Evolutionary conservation across 2,888 invertebrate genomes (phyloP), one percentile per base, ranked within the genome.

Genomic region (Conomelus anceps): DNA sequence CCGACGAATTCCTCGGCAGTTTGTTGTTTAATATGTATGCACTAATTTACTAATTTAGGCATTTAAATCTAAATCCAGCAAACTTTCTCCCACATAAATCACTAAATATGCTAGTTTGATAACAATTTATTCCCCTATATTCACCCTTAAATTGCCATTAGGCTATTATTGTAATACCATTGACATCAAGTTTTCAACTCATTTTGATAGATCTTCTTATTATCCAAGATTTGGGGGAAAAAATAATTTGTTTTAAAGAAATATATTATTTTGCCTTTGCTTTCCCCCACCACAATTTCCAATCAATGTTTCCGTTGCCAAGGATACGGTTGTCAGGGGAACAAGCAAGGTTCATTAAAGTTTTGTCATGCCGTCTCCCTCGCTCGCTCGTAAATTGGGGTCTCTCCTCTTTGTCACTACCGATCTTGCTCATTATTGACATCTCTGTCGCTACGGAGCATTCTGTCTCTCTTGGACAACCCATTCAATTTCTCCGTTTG

Each of bases 351-450:
- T 87, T 87, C 89, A 89, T 87, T 89, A 89, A 87, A 85, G 88
- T 90, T 89, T 88, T 88, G 41, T 89, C 88, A 63, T 85, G 24
- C 87, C 26, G 41, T 87, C 90, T 85, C 89, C 22, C 89, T 88
- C 87, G 89, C 89, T 22, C 89, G 41, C 90, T 63, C 63, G 63
- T n/a, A 63, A 63, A 63, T n/a, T n/a, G 63, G 1, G 84, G 41
- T 89, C 85, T 85, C 86, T 89, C 89, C 63, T 63, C 63, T 63
- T 63, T 63, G 63, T 63, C 63, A n/a, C 63, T 63, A n/a, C n/a
- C 63, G 63, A 63, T 63, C 63, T 63, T 63, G 63, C 63, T 63
- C 63, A 63, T 63, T 63, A 63, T 63, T 63, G 63, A n/a, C 63
- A n/a, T 63, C 63, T n/a, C 13, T n/a, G n/a, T 63, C 63, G 20